These are phyloP conservation scores for Clarias laeviceps DNA, from an alignment of 2,797 vertebrate species.

Conservation along the genomic window DNA sequence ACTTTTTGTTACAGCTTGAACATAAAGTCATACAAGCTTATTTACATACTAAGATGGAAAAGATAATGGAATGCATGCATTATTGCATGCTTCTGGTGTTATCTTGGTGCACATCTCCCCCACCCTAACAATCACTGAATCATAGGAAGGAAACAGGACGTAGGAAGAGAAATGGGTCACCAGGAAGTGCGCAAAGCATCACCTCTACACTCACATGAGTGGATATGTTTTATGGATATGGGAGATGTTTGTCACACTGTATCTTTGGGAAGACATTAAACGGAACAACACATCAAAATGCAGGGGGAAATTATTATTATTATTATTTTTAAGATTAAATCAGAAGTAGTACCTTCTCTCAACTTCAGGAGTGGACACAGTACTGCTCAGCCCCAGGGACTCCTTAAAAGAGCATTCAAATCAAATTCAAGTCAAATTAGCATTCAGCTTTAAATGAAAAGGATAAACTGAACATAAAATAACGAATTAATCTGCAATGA, in stretches of 20 bases:
- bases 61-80: neutral
- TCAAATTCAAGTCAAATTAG: neutral
- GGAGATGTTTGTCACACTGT: conserved; percentile 11
- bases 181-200: conserved; percentile 60
- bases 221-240: conserved; percentile 17
- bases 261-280: conserved; percentile 22
- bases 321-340: neutral
- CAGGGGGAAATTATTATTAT: too few relatives aligned
- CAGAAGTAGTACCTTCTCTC: conserved; percentile 85
- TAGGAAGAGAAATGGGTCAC: conserved; percentile 54
- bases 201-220: conserved; percentile 28
- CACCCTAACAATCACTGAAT: conserved; percentile 61
- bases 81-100: neutral
- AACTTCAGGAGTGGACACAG: conserved; percentile 84
- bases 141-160: conserved; percentile 64
- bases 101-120: neutral
- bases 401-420: conserved; percentile 83
- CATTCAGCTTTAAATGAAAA: conserved; percentile 14
- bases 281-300: neutral
- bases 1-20: neutral
- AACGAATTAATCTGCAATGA: neutral
- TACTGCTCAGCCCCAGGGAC: conserved; percentile 85
- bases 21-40: neutral
- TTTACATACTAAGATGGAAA: neutral
- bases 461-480: neutral